phyloP scores from a whole-genome alignment of 2,888 invertebrate species.

The Ryuthela nishihirai region DNA sequence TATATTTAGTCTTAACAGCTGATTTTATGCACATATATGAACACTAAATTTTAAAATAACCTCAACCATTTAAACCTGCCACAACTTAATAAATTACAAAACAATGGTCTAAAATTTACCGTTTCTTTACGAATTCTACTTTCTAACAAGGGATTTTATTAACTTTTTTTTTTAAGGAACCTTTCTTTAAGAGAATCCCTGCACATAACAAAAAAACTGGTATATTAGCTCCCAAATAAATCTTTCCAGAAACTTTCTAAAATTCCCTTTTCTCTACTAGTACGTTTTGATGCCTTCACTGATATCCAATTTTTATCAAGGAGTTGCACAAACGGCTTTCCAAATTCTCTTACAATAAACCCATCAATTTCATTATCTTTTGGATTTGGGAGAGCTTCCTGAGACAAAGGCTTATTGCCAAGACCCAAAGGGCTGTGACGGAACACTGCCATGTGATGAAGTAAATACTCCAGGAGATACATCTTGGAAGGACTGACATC shows the following conservation, averaged over 20 bases:
- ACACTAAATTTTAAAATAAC: no score
- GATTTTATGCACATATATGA: no score
- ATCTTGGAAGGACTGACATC: slow-evolving; percentile 38
- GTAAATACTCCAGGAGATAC: slow-evolving; percentile 39
- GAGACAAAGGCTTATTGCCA: slow-evolving; percentile 37
- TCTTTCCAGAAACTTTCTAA: slow-evolving; percentile 27
- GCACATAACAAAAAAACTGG: background rate
- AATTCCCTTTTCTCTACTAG: slow-evolving; percentile 3
- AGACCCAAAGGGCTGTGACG: slow-evolving; percentile 31
- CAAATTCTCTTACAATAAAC: slow-evolving; percentile 4
- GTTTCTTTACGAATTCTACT: no score
- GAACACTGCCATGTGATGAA: slow-evolving; percentile 37
- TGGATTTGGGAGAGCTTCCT: background rate
- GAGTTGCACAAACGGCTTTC: slow-evolving; percentile 29
- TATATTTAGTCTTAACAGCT: no score
- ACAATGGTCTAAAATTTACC: no score
- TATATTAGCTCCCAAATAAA: slow-evolving; percentile 30
- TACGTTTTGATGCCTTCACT: background rate
- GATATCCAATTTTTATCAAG: slow-evolving; percentile 17
- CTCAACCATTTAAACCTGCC: no score
- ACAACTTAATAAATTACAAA: no score
- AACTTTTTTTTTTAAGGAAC: no score
- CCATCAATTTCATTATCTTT: background rate
- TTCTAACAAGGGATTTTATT: no score
- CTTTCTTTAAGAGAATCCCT: no score